Percentiles rank a stretch among this genome's conserved stretches.
phyloP scores from a whole-genome alignment of 2,113 vertebrate genomes.

The Archilochus colubris region DNA sequence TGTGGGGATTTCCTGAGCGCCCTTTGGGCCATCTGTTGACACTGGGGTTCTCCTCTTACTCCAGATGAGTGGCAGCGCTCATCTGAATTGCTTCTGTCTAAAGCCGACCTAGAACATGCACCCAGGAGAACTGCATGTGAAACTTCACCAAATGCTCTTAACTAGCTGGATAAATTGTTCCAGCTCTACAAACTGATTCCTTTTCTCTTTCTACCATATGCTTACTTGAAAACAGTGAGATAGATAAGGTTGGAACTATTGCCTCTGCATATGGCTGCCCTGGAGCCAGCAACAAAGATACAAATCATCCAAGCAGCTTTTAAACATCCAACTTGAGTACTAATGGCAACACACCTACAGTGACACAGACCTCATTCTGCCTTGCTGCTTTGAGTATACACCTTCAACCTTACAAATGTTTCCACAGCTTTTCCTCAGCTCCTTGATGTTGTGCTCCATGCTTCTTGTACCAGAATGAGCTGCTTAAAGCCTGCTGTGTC shows the following conservation, averaged over 20 bases:
- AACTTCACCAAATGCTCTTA: neutral
- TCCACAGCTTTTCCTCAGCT: neutral
- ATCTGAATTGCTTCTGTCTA: neutral
- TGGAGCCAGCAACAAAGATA: neutral
- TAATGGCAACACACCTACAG: neutral
- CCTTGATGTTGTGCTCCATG: too few relatives aligned
- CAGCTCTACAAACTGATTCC: neutral
- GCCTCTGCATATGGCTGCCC: neutral
- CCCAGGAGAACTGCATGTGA: neutral
- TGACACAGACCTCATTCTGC: accelerated
- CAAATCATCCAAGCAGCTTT: neutral
- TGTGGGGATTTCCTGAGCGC: neutral
- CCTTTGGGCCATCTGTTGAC: neutral
- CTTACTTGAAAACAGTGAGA: neutral
- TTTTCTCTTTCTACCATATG: neutral
- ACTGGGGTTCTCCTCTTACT: too few relatives aligned
- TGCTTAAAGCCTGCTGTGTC: neutral
- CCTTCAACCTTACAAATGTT: neutral
- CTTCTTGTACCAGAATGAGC: neutral
- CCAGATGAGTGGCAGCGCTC: neutral
- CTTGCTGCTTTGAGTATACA: neutral
- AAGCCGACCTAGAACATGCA: neutral
- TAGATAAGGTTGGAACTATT: neutral
- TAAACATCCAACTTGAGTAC: neutral
- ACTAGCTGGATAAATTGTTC: neutral